phyloP scores from a whole-genome alignment of 2,888 invertebrate species.

The Eumacrocentrus americanus region DNA sequence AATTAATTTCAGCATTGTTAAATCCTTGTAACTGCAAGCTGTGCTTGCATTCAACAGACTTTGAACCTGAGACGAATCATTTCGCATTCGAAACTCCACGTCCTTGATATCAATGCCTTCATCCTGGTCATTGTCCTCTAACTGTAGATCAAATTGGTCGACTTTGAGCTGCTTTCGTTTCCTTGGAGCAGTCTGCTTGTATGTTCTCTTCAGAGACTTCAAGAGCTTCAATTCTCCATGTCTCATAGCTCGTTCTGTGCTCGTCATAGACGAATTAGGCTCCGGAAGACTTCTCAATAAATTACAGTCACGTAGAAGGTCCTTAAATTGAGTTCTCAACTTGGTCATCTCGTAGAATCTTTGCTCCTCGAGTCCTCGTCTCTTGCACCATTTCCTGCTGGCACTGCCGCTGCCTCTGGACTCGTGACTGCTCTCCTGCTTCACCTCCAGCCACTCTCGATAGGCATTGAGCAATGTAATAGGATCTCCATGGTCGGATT shows the following conservation, averaged over 20 bases:
- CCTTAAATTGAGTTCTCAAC: constrained; percentile 85
- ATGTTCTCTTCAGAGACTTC: constrained; percentile 77
- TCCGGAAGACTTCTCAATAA: constrained; percentile 65
- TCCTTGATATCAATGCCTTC: constrained; percentile 77
- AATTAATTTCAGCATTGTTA: constrained; percentile 78
- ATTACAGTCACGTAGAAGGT: constrained; percentile 76
- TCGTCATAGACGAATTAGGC: constrained; percentile 65
- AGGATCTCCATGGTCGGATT: constrained; percentile 96
- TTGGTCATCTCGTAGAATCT: constrained; percentile 96
- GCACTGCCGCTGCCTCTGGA: constrained; percentile 46
- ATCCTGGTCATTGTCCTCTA: constrained; percentile 62
- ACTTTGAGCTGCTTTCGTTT: constrained; percentile 78
- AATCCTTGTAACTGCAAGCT: constrained; percentile 71
- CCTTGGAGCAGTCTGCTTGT: constrained; percentile 73
- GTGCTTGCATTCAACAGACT: constrained; percentile 70
- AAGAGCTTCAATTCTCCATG: constrained; percentile 90
- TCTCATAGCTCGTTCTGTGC: constrained; percentile 79
- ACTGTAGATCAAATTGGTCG: constrained; percentile 72
- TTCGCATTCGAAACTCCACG: constrained; percentile 83
- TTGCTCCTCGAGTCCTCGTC: constrained; percentile 94
- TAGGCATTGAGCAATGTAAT: constrained; percentile 86
- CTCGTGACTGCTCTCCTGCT: constrained; percentile 63
- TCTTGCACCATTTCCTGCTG: constrained; percentile 81
- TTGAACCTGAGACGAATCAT: constrained; percentile 76
- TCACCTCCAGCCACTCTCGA: constrained; percentile 86